Base-by-base conservation (phyloP, 2,113 vertebrate genomes). In the Cheirogaleus medius region DNA sequence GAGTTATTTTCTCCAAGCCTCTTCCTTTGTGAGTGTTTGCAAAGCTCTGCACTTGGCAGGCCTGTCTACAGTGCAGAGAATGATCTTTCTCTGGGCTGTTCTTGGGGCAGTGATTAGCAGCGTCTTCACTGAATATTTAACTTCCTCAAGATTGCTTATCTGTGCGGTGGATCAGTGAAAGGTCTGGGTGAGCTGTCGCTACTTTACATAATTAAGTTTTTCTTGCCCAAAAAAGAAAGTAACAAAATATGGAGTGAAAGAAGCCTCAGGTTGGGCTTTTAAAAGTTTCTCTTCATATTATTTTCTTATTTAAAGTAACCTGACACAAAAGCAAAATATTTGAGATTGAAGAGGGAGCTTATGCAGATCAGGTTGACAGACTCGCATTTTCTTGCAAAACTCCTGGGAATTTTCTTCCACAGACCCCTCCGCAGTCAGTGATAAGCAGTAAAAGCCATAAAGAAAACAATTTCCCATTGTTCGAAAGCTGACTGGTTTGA, bases 161-260 rank as follows among this genome's bases (percentile, higher is more conserved):
- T 94, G 91, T 83, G 85, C 82, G 52, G 54, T 49, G 81, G 74
- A 94, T 89, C 93, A 86, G 73, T 25, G 58, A 81, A 68, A 82
- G 68, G 93, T 87, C 88, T 49, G 71, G 54, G 84, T 73, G 85
- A 97, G 39, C 94, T 92, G 76, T 87, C 11, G 2, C 64, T 85
- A n/a, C 34, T 97, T 97, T 95, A 69, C 94, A 94, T 98, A 95
- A 92, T 91, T 88, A 90, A 97, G n/a, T 63, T 96, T 97, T 95
- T 85, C 95, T 85, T 97, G 85, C 85, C 88, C 93, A 63, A 76
- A 80, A 77, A 92, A 74, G 23, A 87, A 80, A 90, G 52, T 34
- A 87, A 81, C 69, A 97, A 92, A 95, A 78, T 69, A 66, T 4
- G 66, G 60, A 78, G 47, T 37, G 27, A 86, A 95, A 85, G 54